Conservation (phyloP, 2,888 invertebrate genomes). For the Apotomis turbidana region DNA sequence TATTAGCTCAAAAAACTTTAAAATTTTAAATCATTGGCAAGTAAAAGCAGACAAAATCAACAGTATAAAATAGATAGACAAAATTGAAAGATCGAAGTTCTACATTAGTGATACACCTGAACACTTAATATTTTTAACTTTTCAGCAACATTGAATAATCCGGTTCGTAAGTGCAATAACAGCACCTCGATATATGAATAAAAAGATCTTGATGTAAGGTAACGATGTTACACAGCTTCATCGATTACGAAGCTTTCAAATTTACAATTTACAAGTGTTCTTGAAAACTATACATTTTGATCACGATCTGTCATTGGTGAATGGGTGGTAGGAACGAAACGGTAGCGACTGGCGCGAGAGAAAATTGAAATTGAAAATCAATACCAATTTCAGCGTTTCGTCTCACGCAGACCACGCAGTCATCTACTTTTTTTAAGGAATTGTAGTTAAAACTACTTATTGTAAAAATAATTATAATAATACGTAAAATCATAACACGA, state of each 20-base stretch:
- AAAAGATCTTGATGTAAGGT: neutral
- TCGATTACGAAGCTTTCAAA: neutral
- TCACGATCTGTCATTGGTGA: conserved; percentile 32
- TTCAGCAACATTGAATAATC: conserved; percentile 4
- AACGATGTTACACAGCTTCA: conserved; percentile 16
- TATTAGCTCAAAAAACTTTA: neutral
- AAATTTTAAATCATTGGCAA: neutral
- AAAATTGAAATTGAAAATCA: conserved; percentile 40
- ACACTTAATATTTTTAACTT: conserved; percentile 9
- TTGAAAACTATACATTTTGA: conserved; percentile 25
- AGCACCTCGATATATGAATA: conserved; percentile 4
- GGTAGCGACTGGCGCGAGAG: conserved; percentile 32
- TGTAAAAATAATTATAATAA: neutral
- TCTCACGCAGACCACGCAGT: conserved; percentile 32
- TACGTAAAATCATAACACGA: too few relatives aligned
- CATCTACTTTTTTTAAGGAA: too few relatives aligned
- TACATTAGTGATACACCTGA: conserved; percentile 15
- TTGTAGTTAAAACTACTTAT: too few relatives aligned
- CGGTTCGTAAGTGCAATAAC: conserved; percentile 4
- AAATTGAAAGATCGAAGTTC: conserved; percentile 11
- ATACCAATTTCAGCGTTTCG: conserved; percentile 35
- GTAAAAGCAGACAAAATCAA: conserved; percentile 8
- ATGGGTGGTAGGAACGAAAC: conserved; percentile 3
- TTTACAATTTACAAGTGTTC: conserved; percentile 6
- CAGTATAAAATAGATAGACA: conserved; percentile 20